Percentiles rank a stretch among this genome's conserved stretches.
These are phyloP conservation scores for Polypedilum vanderplanki DNA, from an alignment of 1,140 invertebrate genomes.

Conservation along the genomic window DNA sequence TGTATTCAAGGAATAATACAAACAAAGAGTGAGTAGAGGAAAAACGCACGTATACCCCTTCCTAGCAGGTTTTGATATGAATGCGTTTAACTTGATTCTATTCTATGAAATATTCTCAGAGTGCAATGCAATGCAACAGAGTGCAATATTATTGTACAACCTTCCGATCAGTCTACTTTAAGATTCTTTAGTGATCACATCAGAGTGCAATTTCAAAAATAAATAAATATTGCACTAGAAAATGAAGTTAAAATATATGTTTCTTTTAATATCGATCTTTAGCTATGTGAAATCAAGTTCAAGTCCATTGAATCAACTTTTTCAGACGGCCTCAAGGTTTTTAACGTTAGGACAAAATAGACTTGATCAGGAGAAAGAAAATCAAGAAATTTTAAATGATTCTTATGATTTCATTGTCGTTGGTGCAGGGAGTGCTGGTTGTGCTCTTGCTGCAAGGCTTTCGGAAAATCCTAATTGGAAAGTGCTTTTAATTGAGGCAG, in stretches of 20 bases:
- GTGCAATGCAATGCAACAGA: neutral
- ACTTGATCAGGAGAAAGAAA: conserved; percentile 39
- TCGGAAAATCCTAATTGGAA: conserved; percentile 53
- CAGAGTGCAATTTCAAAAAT: neutral
- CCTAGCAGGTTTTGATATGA: too few relatives aligned
- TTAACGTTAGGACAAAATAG: conserved; percentile 36
- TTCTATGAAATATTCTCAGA: neutral
- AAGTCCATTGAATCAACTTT: conserved; percentile 14
- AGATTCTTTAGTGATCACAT: neutral
- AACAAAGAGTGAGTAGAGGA: too few relatives aligned
- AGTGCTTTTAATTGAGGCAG: conserved; percentile 63
- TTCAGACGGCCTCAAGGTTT: conserved; percentile 35
- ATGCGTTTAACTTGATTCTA: too few relatives aligned
- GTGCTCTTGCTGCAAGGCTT: conserved; percentile 57
- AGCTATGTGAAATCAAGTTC: neutral
- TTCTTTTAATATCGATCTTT: neutral
- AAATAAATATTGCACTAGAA: neutral
- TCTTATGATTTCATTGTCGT: conserved; percentile 59
- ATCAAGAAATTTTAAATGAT: conserved; percentile 38
- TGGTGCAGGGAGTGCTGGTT: conserved; percentile 67
- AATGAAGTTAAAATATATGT: neutral
- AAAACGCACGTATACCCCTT: neutral
- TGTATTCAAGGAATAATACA: neutral
- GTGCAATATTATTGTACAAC: neutral
- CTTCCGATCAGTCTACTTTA: neutral